Base-by-base conservation (phyloP, 2,888 invertebrate genomes). In the Ophioninae sp. region DNA sequence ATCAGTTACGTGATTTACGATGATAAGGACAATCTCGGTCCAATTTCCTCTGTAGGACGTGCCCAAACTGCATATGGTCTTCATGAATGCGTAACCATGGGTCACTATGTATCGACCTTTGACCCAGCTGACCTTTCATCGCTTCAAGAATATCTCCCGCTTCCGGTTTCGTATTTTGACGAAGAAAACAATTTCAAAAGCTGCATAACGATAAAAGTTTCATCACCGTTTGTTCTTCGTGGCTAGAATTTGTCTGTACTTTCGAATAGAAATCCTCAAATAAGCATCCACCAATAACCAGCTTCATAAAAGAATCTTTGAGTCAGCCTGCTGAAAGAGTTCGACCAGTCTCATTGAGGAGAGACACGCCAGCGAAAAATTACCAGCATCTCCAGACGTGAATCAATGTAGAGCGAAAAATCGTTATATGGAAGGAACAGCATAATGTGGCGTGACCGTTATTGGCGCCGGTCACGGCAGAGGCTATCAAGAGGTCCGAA, bases 1-100 rank as follows among this genome's bases (percentile, higher is more conserved):
- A 89, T 89, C 88, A 87, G 86, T 87, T 85, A 83, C 78, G 86
- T 88, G 88, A 91, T 89, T 90, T 89, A 89, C 86, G 87, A 84
- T 87, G 89, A 89, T 89, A 90, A 89, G 88, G 86, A 88, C 86
- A 90, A 89, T 90, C 89, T 88, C 90, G 86, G 87, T 87, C 87
- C 88, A 90, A 90, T 90, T 90, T 90, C 87, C 88, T 87, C 88
- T 85, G 86, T 85, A 85, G 85, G 86, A 89, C 90, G 89, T 90
- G 90, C 88, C 79, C 81, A 85, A 88, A 90, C 88, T 89, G 89
- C 89, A 88, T 88, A 88, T 88, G 88, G 90, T 90, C 88, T 89
- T 88, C 90, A 90, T 90, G 90, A 90, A 90, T 91, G 88, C 87
- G 86, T 89, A 90, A 90, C 89, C 88, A 87, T 78, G 82, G 85